These are phyloP conservation scores for Caenorhabditis sp. DNA, from an alignment of 2,888 invertebrate species.

Conservation along the genomic window DNA sequence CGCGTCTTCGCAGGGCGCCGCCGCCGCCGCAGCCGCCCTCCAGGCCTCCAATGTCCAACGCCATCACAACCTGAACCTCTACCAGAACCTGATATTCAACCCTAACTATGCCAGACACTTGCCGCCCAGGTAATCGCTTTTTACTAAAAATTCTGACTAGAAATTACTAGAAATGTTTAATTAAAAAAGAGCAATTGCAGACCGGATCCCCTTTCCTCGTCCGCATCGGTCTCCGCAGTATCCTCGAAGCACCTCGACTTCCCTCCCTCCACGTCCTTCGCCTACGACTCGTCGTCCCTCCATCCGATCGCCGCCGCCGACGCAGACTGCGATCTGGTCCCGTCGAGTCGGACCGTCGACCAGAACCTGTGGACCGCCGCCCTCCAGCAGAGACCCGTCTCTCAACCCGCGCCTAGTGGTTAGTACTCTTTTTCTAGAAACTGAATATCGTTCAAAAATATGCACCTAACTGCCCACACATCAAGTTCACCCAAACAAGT, in stretches of 20 bases:
- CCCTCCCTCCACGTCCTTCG: slow-evolving; percentile 44
- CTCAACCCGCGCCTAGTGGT: slow-evolving; percentile 52
- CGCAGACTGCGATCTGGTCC: slow-evolving; percentile 61
- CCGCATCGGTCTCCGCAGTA: slow-evolving; percentile 12
- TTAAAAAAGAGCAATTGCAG: slow-evolving; percentile 16
- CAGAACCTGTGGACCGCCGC: slow-evolving; percentile 49
- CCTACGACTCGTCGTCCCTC: slow-evolving; percentile 37
- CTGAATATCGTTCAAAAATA: slow-evolving; percentile 8
- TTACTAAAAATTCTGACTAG: not conserved
- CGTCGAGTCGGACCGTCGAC: slow-evolving; percentile 28
- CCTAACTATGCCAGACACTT: slow-evolving; percentile 28
- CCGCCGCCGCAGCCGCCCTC: too few relatives aligned
- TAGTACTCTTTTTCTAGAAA: not conserved
- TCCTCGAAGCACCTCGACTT: slow-evolving; percentile 57
- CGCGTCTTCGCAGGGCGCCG: too few relatives aligned
- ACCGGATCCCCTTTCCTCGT: slow-evolving; percentile 23
- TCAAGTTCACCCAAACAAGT: not conserved
- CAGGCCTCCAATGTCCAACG: too few relatives aligned
- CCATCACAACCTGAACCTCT: too few relatives aligned
- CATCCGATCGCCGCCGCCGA: slow-evolving; percentile 60
- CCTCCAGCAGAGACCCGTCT: slow-evolving; percentile 50
- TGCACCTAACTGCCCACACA: too few relatives aligned
- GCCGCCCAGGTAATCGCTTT: slow-evolving; percentile 16
- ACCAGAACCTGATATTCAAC: slow-evolving; percentile 41
- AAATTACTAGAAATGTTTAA: too few relatives aligned